A percentile compares a stretch with the other conserved stretches of the same genome.
phyloP scores from a whole-genome alignment of 2,888 invertebrate species.

The Drosophila maculinotata region DNA sequence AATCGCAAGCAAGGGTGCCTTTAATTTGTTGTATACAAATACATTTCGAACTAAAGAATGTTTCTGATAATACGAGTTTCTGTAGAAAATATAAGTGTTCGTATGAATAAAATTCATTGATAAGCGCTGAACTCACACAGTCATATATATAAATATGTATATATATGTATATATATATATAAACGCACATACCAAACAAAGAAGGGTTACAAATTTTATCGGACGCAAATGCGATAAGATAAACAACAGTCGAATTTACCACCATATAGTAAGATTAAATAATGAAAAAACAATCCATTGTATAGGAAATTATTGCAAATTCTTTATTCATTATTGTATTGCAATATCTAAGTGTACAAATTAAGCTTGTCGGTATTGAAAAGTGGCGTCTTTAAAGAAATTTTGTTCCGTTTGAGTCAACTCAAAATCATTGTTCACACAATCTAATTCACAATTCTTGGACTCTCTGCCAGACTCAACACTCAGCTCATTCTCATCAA shows the following conservation, averaged over 20 bases:
- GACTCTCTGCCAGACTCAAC: neutral
- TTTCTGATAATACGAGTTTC: slow-evolving; percentile 2
- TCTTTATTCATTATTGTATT: slow-evolving; percentile 3
- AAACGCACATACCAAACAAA: neutral
- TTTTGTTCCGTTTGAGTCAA: slow-evolving; percentile 15
- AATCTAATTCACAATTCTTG: neutral
- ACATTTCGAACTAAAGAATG: neutral
- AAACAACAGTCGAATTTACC: slow-evolving; percentile 3
- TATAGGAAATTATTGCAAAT: neutral
- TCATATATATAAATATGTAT: neutral
- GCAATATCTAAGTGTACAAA: too few species aligned
- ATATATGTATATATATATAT: neutral
- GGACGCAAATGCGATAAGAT: slow-evolving; percentile 40
- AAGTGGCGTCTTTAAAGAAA: neutral
- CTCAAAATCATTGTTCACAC: slow-evolving; percentile 20
- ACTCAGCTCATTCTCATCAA: neutral
- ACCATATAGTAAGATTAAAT: neutral
- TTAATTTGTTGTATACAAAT: neutral
- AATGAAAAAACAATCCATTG: neutral
- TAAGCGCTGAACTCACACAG: neutral
- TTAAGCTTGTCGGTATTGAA: neutral
- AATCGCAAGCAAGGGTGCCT: neutral
- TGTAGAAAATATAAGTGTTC: neutral
- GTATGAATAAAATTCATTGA: slow-evolving; percentile 9
- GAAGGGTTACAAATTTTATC: slow-evolving; percentile 9